Base-by-base conservation (phyloP, 1,140 invertebrate genomes). In the Mizuhopecten yessoensis region DNA sequence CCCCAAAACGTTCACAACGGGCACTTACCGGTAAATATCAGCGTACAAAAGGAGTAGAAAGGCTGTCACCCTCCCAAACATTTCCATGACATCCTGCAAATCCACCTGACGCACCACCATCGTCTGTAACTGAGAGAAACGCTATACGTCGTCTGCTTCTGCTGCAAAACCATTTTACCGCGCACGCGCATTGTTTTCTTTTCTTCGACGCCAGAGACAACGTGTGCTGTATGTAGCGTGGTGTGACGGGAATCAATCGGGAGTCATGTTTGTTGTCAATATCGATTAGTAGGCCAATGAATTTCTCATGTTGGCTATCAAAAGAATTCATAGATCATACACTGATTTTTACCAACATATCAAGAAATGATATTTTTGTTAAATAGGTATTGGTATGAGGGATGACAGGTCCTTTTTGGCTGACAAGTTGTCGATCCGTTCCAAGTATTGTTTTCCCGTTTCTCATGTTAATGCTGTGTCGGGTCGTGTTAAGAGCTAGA, bases 161-260 rank as follows among this genome's bases (percentile, higher is more conserved):
- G 57, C 57, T 75, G 57, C 57, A 75, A 29, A 75, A 75, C 57
- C 57, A 75, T 75, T 75, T 75, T 75, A 75, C 57, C 57, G 57
- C 57, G 57, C 57, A 75, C 57, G 57, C 57, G 57, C 57, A 75
- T 75, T 75, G 57, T 75, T 75, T 75, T 75, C 57, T 75, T 75
- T 75, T 29, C 57, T 75, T 75, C 57, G 57, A n/a, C 57, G n/a
- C n/a, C 23, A 75, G 57, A 75, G 57, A 75, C 57, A 75, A 29
- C 57, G 57, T 75, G 57, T 29, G 57, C 23, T 75, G 57, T 75
- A 75, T 17, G 57, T 75, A 75, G 57, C n/a, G 23, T n/a, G n/a
- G 57, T 29, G 57, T 75, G 57, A 75, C 57, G 57, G 57, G 57
- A 29, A 75, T 75, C 57, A 75, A 75, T 75, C 57, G 23, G 5